Evolutionary conservation across 1,140 invertebrate species (phyloP).

Genomic region (Paramacrobiotus metropolitanus): DNA sequence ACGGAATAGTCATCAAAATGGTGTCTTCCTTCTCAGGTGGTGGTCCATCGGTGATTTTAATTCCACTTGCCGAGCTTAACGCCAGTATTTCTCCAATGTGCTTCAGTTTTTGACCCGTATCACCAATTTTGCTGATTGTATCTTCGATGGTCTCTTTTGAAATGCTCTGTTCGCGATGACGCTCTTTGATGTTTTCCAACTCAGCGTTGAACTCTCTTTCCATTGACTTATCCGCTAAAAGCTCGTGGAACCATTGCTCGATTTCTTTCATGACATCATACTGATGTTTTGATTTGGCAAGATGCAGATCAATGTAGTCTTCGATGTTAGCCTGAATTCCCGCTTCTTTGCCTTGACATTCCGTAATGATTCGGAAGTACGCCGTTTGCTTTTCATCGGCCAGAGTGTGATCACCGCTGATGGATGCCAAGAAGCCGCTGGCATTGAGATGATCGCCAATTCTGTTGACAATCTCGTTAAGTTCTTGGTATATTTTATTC

Average conservation of each 20-base stretch:
- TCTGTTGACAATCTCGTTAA: background rate
- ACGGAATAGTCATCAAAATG: background rate
- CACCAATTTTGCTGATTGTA: background rate
- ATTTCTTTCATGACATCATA: constrained; percentile 1
- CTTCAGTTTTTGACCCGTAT: background rate
- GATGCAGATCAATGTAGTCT: background rate
- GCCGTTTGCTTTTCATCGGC: background rate
- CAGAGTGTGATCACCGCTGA: background rate
- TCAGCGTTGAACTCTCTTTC: background rate
- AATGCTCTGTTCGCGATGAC: background rate
- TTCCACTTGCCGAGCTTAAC: background rate
- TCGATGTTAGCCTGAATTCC: background rate
- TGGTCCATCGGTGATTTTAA: background rate
- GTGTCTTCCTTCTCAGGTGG: background rate
- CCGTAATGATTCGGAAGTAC: background rate
- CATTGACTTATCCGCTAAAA: background rate
- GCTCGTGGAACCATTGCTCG: background rate
- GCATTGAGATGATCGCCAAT: background rate
- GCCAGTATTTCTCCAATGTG: background rate
- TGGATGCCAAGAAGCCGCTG: background rate
- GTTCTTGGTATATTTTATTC: background rate
- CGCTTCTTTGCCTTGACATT: background rate
- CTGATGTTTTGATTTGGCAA: background rate
- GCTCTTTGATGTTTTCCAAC: background rate
- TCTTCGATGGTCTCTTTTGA: background rate